These are phyloP conservation scores for Neotoma lepida DNA, from an alignment of 2,113 vertebrate genomes.

Conservation along the genomic window DNA sequence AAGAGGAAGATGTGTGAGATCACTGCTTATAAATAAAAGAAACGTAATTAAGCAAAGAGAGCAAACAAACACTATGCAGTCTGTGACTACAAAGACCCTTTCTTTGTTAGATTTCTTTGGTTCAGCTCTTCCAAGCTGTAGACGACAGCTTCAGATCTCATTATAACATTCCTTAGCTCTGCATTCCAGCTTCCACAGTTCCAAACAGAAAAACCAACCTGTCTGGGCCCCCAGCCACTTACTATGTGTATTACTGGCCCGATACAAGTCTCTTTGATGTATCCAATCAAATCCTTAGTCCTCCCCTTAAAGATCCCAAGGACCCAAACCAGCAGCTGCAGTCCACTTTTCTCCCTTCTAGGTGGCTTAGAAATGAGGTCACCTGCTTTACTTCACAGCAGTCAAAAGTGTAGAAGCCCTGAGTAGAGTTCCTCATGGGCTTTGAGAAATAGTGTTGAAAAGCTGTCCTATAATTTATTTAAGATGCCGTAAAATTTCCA, in stretches of 20 bases:
- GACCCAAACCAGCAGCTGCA: neutral
- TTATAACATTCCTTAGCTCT: neutral
- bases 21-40: neutral
- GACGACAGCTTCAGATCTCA: neutral
- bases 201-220: neutral
- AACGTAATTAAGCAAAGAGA: neutral
- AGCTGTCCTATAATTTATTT: conserved; percentile 57
- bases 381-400: neutral
- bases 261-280: neutral
- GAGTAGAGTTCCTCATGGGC: neutral
- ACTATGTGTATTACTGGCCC: neutral
- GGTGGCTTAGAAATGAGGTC: neutral
- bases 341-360: neutral
- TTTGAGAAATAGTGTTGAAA: conserved; percentile 50
- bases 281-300: neutral
- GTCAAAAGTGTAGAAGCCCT: neutral
- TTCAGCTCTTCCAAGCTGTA: neutral
- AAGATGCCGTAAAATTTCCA: conserved; percentile 59
- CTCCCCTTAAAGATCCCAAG: neutral
- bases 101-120: no score
- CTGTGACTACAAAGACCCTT: neutral
- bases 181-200: neutral
- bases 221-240: no score
- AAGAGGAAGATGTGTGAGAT: neutral
- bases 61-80: neutral